phyloP scores from a whole-genome alignment of 2,888 invertebrate species.

The Kuschelorhynchus macadamiae region DNA sequence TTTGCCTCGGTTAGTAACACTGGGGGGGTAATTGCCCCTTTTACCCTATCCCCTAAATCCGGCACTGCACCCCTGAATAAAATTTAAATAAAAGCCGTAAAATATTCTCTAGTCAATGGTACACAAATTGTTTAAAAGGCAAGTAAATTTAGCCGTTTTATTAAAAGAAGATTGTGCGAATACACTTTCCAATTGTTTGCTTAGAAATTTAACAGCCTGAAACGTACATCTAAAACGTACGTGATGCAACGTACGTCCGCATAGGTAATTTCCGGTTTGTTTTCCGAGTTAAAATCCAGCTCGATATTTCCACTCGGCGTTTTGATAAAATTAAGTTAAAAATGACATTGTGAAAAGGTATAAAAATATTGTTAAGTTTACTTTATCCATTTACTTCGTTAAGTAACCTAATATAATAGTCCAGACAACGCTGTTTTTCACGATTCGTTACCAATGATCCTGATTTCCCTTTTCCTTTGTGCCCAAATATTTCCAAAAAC shows the following conservation, averaged over 20 bases:
- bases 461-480: slow-evolving; percentile 44
- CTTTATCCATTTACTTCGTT: slow-evolving; percentile 66
- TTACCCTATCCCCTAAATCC: no score
- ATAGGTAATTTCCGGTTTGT: slow-evolving; percentile 50
- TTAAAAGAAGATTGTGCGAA: no score
- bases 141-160: no score
- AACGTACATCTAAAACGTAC: slow-evolving; percentile 33
- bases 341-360: slow-evolving; percentile 57
- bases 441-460: slow-evolving; percentile 54
- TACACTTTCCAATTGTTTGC: slow-evolving; percentile 13
- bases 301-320: slow-evolving; percentile 54
- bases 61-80: no score
- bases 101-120: no score
- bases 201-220: slow-evolving; percentile 20
- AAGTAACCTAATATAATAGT: slow-evolving; percentile 65
- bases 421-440: slow-evolving; percentile 52
- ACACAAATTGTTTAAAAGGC: no score
- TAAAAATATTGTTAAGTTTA: slow-evolving; percentile 66
- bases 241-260: slow-evolving; percentile 44
- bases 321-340: slow-evolving; percentile 56
- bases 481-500: slow-evolving; percentile 34
- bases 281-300: slow-evolving; percentile 46
- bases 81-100: no score
- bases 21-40: no score
- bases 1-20: no score